Conservation (phyloP, 1,140 invertebrate species). For the Drosophila busckii region DNA sequence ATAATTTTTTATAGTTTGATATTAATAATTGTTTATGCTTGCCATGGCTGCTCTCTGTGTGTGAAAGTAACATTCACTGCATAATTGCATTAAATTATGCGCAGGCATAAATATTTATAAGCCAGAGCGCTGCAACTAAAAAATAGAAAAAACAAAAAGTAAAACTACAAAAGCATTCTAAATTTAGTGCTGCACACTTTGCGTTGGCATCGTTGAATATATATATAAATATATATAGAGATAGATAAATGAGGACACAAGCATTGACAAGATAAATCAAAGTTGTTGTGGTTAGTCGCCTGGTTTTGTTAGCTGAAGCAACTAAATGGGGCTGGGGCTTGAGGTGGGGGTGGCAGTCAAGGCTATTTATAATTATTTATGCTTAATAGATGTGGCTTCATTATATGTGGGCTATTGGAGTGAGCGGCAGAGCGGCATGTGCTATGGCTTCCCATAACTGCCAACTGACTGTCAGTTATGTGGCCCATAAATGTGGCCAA, state of each 20-base stretch:
- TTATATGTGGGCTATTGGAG: conserved; percentile 52
- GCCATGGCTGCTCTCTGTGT: too few relatives aligned
- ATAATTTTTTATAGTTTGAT: too few relatives aligned
- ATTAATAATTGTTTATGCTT: too few relatives aligned
- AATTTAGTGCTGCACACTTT: conserved; percentile 67
- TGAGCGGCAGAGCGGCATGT: neutral
- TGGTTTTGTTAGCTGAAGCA: too few relatives aligned
- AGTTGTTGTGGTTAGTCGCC: too few relatives aligned
- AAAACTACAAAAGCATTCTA: conserved; percentile 60
- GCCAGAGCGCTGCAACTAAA: conserved; percentile 1
- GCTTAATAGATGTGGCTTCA: conserved; percentile 7
- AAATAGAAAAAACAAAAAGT: conserved; percentile 28
- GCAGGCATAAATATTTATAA: too few relatives aligned
- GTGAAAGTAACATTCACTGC: too few relatives aligned
- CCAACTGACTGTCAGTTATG: conserved; percentile 51
- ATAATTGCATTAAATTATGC: too few relatives aligned
- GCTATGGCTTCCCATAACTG: conserved; percentile 49
- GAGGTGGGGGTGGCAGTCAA: conserved; percentile 1
- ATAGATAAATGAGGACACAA: conserved; percentile 37
- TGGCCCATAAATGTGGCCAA: conserved; percentile 57
- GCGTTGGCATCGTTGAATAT: conserved; percentile 50
- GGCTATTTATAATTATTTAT: conserved; percentile 1
- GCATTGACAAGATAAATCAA: conserved; percentile 22
- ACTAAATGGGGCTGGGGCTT: too few relatives aligned
- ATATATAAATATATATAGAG: conserved; percentile 1